Evolutionary conservation across 1,140 invertebrate genomes (phyloP), one percentile per base, ranked within the genome.

Genomic region (Drosophila albomicans): DNA sequence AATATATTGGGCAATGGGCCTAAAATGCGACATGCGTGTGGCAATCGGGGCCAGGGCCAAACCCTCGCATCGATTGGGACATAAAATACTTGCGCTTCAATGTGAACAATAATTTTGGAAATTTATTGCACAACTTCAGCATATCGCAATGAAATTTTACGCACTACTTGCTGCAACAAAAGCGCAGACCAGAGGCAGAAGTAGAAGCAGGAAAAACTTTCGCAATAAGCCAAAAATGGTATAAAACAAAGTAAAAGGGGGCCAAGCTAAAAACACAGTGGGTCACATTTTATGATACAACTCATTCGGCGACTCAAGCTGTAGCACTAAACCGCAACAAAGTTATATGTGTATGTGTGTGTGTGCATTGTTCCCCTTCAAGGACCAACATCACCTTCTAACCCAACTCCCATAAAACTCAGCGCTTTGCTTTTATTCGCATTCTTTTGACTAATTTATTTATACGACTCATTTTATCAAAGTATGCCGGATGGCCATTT

Each of bases 111-210:
- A 88, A 87, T 87, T 87, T 87, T 70, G 25, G 64, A 72, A 87
- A 88, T 87, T 87, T 87, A 88, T 87, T 79, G 70, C 80, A 63
- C 77, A 87, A 87, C 84, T 87, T 87, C 79, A 79, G 85, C 75
- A 87, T 82, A 80, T 82, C 84, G 80, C 80, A 84, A 89, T 84
- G 84, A 88, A 86, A 88, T 87, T 87, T 88, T 87, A 87, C 84
- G 84, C 84, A 87, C 84, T 87, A 87, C 84, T 87, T 87, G 84
- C 84, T 80, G 84, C 84, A 79, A 64, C 71, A 63, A 7, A 49
- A 57, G 8, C n/a, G 8, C 35, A 56, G 20, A 25, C 3, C 20
- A 25, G 20, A 4, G 20, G 20, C 20, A 25, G 3, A 25, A 25
- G 20, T 25, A 25, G 20, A 56, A 54, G 41, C 35, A 38, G 8